Percentiles rank a stretch among this genome's conserved stretches.
Conservation (phyloP, 2,113 vertebrate species). For the Cephalopterus ornatus region DNA sequence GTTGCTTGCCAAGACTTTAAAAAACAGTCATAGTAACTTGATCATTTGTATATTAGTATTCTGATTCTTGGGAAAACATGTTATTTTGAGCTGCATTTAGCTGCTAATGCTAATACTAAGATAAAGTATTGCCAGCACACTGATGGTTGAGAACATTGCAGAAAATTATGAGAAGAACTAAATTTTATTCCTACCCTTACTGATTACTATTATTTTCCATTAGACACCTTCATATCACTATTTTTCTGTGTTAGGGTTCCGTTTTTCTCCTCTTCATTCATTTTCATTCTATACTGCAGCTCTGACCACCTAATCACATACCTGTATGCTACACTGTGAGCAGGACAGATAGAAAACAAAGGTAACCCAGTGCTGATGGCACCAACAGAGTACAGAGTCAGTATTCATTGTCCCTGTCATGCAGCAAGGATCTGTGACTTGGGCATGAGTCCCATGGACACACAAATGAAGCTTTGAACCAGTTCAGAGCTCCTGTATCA, state of each 20-base stretch:
- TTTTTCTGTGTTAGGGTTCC: not conserved
- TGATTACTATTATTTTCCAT: not conserved
- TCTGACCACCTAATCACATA: not conserved
- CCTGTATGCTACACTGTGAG: not conserved
- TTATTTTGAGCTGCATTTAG: not conserved
- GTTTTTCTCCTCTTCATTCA: not conserved
- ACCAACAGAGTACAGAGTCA: not conserved
- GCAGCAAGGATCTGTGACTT: not conserved
- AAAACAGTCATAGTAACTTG: not conserved
- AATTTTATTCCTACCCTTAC: not conserved
- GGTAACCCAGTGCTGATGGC: not conserved
- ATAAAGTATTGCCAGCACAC: not conserved
- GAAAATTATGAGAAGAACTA: not conserved
- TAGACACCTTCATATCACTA: not conserved
- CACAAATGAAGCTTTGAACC: not conserved
- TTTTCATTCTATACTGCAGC: not conserved
- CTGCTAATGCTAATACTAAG: not conserved
- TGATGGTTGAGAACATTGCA: not conserved
- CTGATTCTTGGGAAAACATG: not conserved
- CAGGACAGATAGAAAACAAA: fast-evolving
- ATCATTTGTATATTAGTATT: not conserved
- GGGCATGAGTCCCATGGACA: not conserved
- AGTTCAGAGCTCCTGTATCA: not conserved
- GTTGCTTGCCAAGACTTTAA: not conserved
- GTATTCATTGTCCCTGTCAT: not conserved